Conservation (phyloP, 2,113 vertebrate species). For the Ibidorhyncha struthersii region DNA sequence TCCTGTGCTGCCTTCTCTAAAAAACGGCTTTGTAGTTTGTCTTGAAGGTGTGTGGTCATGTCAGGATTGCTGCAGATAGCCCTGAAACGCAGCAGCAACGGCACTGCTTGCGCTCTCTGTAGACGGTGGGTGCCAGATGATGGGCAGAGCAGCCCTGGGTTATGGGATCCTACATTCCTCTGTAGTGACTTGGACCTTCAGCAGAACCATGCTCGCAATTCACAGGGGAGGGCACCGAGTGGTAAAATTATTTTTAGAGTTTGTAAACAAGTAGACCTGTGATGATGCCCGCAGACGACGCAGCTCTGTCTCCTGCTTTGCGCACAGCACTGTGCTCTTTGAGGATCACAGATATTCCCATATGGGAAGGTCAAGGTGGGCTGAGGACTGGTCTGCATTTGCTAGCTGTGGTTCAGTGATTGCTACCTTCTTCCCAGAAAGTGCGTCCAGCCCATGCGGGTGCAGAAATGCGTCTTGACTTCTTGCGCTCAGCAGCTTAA, state of each 20-base stretch:
- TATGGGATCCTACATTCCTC: not conserved
- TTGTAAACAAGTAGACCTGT: not conserved
- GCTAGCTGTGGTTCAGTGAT: accelerated
- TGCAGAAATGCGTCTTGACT: not conserved
- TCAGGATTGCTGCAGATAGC: not conserved
- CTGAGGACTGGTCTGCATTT: not conserved
- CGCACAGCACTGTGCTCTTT: not conserved
- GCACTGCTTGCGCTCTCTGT: not conserved
- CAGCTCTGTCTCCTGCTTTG: not conserved
- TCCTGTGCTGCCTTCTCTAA: not conserved
- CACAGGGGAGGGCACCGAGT: accelerated
- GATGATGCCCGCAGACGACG: not conserved
- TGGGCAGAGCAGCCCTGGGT: not conserved
- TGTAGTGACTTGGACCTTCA: not conserved
- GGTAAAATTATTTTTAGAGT: not conserved
- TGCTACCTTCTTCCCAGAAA: not conserved
- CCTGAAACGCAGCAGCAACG: not conserved
- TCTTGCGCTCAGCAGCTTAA: not conserved
- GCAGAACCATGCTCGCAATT: accelerated
- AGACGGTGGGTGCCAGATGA: accelerated
- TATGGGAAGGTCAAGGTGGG: not conserved
- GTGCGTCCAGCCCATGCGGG: accelerated
- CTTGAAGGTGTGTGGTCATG: not conserved
- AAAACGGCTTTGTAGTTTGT: not conserved
- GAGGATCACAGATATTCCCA: not conserved